Evolutionary conservation across 2,797 vertebrate species (phyloP).

Genomic region (Rhabdophis nuchalis): DNA sequence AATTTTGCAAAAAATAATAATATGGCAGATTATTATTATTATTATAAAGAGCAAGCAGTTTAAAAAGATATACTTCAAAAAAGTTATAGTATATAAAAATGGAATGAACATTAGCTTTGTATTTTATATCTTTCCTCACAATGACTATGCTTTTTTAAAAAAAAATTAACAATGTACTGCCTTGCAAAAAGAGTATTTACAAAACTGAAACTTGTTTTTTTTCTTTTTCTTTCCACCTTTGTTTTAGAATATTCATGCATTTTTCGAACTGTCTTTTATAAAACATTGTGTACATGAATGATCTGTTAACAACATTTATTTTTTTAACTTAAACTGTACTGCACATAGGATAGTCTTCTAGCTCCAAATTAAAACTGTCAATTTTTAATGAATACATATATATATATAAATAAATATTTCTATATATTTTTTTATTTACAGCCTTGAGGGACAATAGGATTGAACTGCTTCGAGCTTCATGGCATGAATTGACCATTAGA

Average conservation of each 20-base stretch:
- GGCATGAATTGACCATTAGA: slow-evolving; percentile 94
- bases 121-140: not conserved
- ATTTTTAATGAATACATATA: not conserved
- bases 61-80: not conserved
- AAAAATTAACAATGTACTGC: not conserved
- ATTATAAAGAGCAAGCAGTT: not conserved
- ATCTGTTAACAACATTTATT: not conserved
- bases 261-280: not conserved
- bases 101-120: not conserved
- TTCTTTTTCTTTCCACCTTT: not conserved
- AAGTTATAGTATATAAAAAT: not conserved
- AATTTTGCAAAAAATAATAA: not conserved
- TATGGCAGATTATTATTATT: not conserved
- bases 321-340: not conserved
- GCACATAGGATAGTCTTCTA: not conserved
- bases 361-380: not conserved
- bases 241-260: not conserved
- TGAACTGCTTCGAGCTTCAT: slow-evolving; percentile 90
- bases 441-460: slow-evolving; percentile 95
- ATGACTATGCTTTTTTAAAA: not conserved
- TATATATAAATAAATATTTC: not conserved
- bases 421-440: slow-evolving; percentile 55
- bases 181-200: not conserved
- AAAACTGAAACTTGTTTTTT: not conserved
- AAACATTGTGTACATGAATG: not conserved